Evolutionary conservation across 1,140 invertebrate genomes (phyloP).

Genomic region (Spodoptera frugiperda): DNA sequence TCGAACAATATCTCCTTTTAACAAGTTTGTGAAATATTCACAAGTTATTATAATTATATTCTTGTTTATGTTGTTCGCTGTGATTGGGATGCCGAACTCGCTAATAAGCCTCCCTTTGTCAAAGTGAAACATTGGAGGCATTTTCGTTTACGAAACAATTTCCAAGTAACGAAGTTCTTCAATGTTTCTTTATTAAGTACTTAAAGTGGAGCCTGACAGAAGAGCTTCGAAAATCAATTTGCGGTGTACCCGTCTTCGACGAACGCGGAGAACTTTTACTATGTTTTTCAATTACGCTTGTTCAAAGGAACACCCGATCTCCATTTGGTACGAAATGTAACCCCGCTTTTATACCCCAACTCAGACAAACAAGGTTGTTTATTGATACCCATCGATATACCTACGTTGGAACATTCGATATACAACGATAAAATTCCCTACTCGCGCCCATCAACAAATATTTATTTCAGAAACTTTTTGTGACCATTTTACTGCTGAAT

Average conservation of each 20-base stretch:
- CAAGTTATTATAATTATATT: conserved; percentile 27
- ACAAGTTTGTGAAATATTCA: conserved; percentile 5
- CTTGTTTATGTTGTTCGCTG: conserved; percentile 14
- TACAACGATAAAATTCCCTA: conserved; percentile 35
- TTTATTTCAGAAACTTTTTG: conserved; percentile 43
- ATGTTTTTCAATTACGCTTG: conserved; percentile 20
- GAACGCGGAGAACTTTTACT: not conserved
- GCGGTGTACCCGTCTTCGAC: conserved; percentile 1
- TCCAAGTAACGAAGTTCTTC: conserved; percentile 9
- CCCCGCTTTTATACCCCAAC: not conserved
- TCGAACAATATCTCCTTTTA: conserved; percentile 21
- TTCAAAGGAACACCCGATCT: conserved; percentile 23
- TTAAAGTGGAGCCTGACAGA: conserved; percentile 6
- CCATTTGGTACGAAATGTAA: conserved; percentile 16
- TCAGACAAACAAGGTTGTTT: conserved; percentile 33
- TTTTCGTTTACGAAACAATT: conserved; percentile 23
- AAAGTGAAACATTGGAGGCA: conserved; percentile 4
- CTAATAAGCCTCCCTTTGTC: conserved; percentile 24
- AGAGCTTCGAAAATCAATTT: conserved; percentile 10
- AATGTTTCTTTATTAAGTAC: conserved; percentile 16
- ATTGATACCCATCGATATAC: conserved; percentile 20
- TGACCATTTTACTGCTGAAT: conserved; percentile 40
- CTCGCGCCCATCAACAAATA: conserved; percentile 25
- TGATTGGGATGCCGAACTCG: conserved; percentile 3
- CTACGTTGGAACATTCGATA: conserved; percentile 14